Percentiles rank a stretch among this genome's conserved stretches.
Evolutionary conservation across 2,888 invertebrate genomes (phyloP).

Genomic region (Eupithecia centaureata): DNA sequence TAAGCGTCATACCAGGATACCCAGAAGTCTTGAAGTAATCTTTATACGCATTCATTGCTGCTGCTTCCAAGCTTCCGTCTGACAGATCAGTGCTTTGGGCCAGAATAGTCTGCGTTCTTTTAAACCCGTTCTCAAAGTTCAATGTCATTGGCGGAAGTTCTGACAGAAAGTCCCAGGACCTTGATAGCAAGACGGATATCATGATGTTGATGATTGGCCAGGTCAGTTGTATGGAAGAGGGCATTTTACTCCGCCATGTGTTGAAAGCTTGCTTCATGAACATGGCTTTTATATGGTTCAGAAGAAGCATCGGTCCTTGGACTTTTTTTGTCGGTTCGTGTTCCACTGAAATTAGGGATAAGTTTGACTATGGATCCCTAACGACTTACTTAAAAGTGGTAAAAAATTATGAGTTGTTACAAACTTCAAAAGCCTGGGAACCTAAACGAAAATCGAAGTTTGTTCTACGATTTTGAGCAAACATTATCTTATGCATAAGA

Average conservation of each 20-base stretch:
- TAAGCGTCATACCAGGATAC: constrained; percentile 62
- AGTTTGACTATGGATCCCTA: no score
- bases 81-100: constrained; percentile 57
- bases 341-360: constrained; percentile 56
- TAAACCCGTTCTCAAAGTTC: constrained; percentile 75
- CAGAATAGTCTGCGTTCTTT: constrained; percentile 65
- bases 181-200: constrained; percentile 70
- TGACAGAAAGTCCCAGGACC: constrained; percentile 75
- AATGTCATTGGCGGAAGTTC: constrained; percentile 85
- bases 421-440: no score
- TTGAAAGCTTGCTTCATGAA: constrained; percentile 73
- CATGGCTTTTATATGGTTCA: constrained; percentile 76
- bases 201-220: constrained; percentile 75
- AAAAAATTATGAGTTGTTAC: no score
- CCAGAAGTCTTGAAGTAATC: constrained; percentile 63
- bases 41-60: constrained; percentile 65
- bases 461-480: no score
- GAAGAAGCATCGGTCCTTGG: constrained; percentile 63
- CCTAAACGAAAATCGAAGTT: no score
- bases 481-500: no score
- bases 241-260: constrained; percentile 69
- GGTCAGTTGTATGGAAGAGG: constrained; percentile 70
- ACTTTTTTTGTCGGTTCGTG: constrained; percentile 68
- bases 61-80: constrained; percentile 57
- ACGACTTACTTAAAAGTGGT: no score